A percentile compares a stretch with the other conserved stretches of the same genome.
Conservation (phyloP, 2,797 vertebrate genomes). For the Falco naumanni region DNA sequence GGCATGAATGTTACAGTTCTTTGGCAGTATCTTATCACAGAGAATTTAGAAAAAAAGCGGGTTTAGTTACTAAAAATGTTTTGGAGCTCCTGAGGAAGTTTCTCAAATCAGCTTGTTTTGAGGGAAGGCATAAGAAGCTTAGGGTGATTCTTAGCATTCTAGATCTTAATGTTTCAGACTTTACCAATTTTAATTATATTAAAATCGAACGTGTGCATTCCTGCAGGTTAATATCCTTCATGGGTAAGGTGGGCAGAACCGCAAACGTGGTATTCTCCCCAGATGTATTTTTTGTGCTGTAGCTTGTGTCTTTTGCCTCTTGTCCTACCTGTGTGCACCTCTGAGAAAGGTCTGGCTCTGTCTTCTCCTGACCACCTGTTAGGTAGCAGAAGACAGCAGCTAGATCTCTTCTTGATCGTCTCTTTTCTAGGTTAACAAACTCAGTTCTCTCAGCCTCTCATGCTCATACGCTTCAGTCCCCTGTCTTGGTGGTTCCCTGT, state of each 20-base stretch:
- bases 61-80: not conserved
- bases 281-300: not conserved
- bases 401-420: not conserved
- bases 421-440: not conserved
- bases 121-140: not conserved
- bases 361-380: not conserved
- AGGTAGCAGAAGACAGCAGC: not conserved
- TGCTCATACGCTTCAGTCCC: not conserved
- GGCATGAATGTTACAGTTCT: not conserved
- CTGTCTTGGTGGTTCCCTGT: not conserved
- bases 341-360: not conserved
- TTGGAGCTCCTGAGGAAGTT: not conserved
- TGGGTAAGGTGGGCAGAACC: not conserved
- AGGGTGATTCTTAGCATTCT: not conserved
- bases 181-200: not conserved
- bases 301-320: not conserved
- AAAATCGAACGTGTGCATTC: not conserved
- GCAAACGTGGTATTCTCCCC: not conserved
- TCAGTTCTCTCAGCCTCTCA: not conserved
- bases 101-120: not conserved
- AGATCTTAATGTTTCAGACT: not conserved
- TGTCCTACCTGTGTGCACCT: fast-evolving
- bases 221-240: not conserved
- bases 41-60: not conserved
- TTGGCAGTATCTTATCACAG: not conserved